phyloP scores from a whole-genome alignment of 2,113 vertebrate species.

The Tyrannus savana region DNA sequence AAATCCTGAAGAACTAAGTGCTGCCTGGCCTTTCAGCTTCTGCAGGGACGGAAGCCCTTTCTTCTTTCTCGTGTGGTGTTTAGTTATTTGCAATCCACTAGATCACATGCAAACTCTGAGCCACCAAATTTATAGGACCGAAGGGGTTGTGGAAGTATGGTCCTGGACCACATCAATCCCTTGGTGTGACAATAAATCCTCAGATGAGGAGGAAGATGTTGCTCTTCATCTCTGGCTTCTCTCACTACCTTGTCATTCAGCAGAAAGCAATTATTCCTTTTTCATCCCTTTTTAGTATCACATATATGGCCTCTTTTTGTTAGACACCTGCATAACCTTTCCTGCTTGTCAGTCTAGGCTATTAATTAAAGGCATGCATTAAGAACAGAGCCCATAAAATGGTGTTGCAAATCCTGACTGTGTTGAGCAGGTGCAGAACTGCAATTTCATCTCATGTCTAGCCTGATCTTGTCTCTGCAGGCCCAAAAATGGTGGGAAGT shows the following conservation, averaged over 20 bases:
- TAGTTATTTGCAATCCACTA: neutral
- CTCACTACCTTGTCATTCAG: neutral
- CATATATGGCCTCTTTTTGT: neutral
- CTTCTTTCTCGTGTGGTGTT: neutral
- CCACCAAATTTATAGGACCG: neutral
- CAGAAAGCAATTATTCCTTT: neutral
- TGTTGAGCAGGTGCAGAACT: neutral
- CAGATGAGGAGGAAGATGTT: neutral
- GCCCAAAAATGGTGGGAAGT: constrained; percentile 92
- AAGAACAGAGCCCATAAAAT: neutral
- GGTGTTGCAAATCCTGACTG: neutral
- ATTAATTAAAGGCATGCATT: neutral
- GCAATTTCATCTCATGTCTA: neutral
- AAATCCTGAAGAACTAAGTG: neutral
- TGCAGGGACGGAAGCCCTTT: neutral
- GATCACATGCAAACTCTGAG: neutral
- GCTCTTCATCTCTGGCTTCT: neutral
- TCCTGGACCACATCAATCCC: neutral
- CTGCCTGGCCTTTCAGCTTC: neutral
- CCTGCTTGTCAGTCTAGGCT: neutral
- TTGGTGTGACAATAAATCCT: neutral
- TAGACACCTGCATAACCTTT: neutral
- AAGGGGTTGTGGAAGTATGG: neutral
- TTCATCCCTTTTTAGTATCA: neutral
- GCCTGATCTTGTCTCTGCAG: constrained; percentile 67